These are phyloP conservation scores for Callimico goeldii DNA, from an alignment of 2,797 vertebrate species.

Conservation along the genomic window DNA sequence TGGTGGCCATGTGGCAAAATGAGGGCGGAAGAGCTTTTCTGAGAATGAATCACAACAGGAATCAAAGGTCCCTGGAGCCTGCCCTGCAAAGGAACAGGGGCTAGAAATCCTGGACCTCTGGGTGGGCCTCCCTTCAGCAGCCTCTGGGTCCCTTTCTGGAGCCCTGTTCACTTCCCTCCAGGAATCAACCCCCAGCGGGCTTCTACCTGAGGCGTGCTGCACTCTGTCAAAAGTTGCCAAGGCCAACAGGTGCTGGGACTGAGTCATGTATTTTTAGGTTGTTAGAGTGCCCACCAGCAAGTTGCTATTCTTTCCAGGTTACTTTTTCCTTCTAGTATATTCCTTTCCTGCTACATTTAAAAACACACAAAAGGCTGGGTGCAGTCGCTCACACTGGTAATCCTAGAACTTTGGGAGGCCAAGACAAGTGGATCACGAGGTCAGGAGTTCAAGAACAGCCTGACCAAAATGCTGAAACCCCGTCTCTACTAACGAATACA, in stretches of 20 bases:
- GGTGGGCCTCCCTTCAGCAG: neutral
- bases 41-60: neutral
- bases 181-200: neutral
- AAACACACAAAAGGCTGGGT: neutral
- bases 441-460: too few species aligned
- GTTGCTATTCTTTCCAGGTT: neutral
- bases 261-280: neutral
- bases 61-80: neutral
- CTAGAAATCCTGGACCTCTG: neutral
- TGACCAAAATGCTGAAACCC: too few species aligned
- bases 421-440: too few species aligned
- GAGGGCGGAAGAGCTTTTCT: neutral
- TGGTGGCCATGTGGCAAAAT: too few species aligned
- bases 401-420: too few species aligned
- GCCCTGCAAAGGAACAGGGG: neutral
- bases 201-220: neutral
- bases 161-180: too few species aligned
- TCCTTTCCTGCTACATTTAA: neutral
- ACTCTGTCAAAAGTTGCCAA: neutral
- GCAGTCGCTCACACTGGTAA: too few species aligned
- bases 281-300: neutral
- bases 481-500: too few species aligned
- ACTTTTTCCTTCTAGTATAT: neutral
- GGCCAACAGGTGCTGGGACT: neutral
- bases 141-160: neutral